phyloP scores from a whole-genome alignment of 1,140 invertebrate species.

The Drosophila pachea region DNA sequence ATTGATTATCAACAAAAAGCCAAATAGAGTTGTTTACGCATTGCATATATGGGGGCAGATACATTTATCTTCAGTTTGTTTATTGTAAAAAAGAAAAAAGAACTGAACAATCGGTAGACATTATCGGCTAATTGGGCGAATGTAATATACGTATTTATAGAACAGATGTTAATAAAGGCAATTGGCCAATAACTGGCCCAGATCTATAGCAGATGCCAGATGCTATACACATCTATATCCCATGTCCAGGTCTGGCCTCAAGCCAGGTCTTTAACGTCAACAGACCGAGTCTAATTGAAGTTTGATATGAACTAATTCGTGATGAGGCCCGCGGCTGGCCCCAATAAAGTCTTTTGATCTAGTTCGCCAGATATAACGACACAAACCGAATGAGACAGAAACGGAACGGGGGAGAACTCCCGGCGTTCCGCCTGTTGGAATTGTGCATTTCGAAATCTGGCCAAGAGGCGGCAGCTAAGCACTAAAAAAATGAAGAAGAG shows the following conservation, averaged over 20 bases:
- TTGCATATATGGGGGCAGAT: slow-evolving; percentile 13
- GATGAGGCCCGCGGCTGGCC: slow-evolving; percentile 28
- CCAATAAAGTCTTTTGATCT: slow-evolving; percentile 57
- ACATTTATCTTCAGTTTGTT: slow-evolving; percentile 1
- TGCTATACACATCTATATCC: too few species aligned
- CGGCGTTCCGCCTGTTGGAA: slow-evolving; percentile 15
- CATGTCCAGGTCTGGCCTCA: too few species aligned
- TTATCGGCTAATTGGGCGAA: slow-evolving; percentile 10
- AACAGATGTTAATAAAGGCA: neutral
- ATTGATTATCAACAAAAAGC: slow-evolving; percentile 18
- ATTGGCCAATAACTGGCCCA: neutral
- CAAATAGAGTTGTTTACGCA: slow-evolving; percentile 20
- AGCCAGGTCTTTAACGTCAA: too few species aligned
- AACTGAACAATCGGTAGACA: neutral
- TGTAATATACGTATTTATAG: neutral
- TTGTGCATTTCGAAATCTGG: slow-evolving; percentile 44
- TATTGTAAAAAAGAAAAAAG: slow-evolving; percentile 20
- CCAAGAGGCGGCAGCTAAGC: slow-evolving; percentile 19
- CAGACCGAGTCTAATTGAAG: slow-evolving; percentile 29
- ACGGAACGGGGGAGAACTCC: slow-evolving; percentile 8
- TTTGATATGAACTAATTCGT: slow-evolving; percentile 38
- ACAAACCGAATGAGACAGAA: neutral
- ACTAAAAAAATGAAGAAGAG: slow-evolving; percentile 5
- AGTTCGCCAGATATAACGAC: slow-evolving; percentile 43
- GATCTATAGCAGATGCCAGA: too few species aligned